phyloP scores from a whole-genome alignment of 2,888 invertebrate genomes.

The Eupithecia subfuscata region DNA sequence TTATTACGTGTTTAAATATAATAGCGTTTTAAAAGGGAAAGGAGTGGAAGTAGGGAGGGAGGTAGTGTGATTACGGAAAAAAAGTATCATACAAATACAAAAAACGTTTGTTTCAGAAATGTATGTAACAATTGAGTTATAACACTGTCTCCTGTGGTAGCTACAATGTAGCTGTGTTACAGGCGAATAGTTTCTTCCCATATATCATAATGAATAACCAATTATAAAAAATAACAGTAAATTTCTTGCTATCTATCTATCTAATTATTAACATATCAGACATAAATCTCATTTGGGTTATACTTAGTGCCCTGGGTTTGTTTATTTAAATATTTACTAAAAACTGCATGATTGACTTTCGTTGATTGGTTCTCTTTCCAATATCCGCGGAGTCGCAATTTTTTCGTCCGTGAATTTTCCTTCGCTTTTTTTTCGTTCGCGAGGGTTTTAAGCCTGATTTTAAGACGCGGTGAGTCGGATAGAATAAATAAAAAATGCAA shows the following conservation, averaged over 20 bases:
- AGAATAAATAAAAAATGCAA: conserved; percentile 30
- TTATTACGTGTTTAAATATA: not conserved
- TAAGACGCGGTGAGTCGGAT: conserved; percentile 38
- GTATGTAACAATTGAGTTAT: too few species aligned
- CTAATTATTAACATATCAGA: not conserved
- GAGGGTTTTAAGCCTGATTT: conserved; percentile 26
- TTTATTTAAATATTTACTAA: not conserved
- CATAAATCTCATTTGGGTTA: not conserved
- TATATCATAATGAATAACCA: not conserved
- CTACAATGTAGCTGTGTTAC: too few species aligned
- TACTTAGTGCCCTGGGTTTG: not conserved
- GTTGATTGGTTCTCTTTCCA: not conserved
- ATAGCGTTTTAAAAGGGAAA: not conserved
- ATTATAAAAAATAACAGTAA: too few species aligned
- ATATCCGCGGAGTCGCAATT: not conserved
- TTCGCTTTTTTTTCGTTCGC: not conserved
- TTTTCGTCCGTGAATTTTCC: not conserved
- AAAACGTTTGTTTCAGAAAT: too few species aligned
- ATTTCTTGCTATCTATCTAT: too few species aligned
- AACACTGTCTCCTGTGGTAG: too few species aligned
- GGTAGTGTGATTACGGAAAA: not conserved
- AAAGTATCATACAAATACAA: too few species aligned
- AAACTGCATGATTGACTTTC: not conserved
- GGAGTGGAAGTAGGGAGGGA: not conserved
- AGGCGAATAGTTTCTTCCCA: too few species aligned